Percentiles rank a stretch among this genome's conserved stretches.
Conservation (phyloP, 2,113 vertebrate species). For the Hassar affinis region DNA sequence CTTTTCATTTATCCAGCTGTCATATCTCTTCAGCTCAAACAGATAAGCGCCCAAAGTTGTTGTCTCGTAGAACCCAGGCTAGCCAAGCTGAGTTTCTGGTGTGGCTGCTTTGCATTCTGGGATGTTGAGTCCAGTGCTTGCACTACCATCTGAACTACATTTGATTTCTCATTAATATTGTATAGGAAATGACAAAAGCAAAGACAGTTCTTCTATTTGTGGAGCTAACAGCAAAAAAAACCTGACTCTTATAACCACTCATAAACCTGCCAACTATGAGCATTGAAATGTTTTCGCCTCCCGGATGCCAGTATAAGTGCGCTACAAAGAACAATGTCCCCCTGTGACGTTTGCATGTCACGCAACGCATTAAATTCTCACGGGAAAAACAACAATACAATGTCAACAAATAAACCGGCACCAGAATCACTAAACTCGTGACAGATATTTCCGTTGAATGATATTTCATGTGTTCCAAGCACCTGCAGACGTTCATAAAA, state of each 20-base stretch:
- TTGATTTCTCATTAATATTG: not conserved
- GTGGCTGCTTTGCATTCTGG: not conserved
- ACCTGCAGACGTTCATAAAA: slow-evolving; percentile 7
- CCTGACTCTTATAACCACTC: not conserved
- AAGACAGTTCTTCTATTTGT: not conserved
- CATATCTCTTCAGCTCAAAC: not conserved
- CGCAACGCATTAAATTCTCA: not conserved
- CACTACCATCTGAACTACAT: not conserved
- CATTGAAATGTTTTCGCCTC: not conserved
- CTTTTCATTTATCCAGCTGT: not conserved
- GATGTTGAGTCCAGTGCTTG: not conserved
- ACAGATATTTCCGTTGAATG: not conserved
- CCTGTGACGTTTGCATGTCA: not conserved
- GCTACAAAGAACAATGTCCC: not conserved
- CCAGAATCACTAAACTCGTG: not conserved
- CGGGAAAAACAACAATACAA: not conserved
- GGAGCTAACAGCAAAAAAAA: not conserved
- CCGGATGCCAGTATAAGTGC: not conserved
- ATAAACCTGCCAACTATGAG: not conserved
- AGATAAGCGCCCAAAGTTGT: not conserved
- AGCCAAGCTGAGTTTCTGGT: not conserved
- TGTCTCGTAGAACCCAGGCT: not conserved
- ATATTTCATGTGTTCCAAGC: not conserved
- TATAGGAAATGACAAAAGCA: too few relatives aligned
- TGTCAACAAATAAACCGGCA: not conserved